Conservation (phyloP, 2,797 vertebrate genomes). For the Argyrosomus regius region DNA sequence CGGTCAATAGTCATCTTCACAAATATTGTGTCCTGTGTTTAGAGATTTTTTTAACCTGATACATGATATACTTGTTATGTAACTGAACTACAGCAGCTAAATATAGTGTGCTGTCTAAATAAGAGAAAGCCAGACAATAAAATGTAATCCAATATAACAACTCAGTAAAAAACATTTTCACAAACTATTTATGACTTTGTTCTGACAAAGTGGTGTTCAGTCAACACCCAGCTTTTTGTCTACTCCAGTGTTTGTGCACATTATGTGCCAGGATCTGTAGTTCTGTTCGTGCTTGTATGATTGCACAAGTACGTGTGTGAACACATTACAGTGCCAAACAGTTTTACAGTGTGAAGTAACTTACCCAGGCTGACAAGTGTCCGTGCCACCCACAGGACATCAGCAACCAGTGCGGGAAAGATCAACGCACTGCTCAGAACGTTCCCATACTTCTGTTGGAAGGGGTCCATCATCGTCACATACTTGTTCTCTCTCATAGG, state of each 20-base stretch:
- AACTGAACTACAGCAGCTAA: neutral
- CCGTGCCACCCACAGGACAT: conserved; percentile 83
- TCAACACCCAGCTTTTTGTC: conserved; percentile 15
- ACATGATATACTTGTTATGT: neutral
- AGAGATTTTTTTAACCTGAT: neutral
- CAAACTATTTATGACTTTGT: neutral
- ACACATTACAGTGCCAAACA: conserved; percentile 9
- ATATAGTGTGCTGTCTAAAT: neutral
- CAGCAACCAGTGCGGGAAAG: conserved; percentile 77
- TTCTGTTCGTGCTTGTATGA: neutral
- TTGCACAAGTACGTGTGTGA: conserved; percentile 26
- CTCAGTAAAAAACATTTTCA: neutral
- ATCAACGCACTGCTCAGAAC: conserved; percentile 84
- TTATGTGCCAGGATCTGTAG: conserved; percentile 3
- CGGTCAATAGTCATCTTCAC: neutral
- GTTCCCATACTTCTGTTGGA: conserved; percentile 85
- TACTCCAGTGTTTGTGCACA: conserved; percentile 20
- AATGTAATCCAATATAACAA: neutral
- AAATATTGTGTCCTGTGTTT: neutral
- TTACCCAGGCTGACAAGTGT: conserved; percentile 83
- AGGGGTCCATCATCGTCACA: conserved; percentile 90
- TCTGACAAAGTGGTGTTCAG: neutral
- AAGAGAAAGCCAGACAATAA: neutral
- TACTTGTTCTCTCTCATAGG: conserved; percentile 89
- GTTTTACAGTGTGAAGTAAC: conserved; percentile 41